A percentile compares a stretch with the other conserved stretches of the same genome.
Evolutionary conservation across 2,113 vertebrate genomes (phyloP).

Genomic region (Cettia cetti): DNA sequence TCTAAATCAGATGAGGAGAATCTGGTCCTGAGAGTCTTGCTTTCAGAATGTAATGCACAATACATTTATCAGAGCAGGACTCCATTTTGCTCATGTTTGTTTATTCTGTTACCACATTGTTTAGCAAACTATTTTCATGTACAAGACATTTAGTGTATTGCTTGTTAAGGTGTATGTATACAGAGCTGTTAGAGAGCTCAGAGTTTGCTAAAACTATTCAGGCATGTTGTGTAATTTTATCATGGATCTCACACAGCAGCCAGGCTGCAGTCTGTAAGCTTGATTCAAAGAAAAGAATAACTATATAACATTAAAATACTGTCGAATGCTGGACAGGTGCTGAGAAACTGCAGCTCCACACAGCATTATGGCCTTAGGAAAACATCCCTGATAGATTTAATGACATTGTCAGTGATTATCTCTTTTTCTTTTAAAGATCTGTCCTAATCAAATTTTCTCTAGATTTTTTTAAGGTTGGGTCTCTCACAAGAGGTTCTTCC

Average conservation of each 20-base stretch:
- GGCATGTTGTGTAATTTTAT: background rate
- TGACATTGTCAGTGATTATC: background rate
- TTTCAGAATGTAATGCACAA: background rate
- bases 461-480: background rate
- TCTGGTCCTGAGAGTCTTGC: background rate
- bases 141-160: background rate
- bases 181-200: background rate
- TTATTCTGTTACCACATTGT: background rate
- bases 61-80: background rate
- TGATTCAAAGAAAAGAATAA: background rate
- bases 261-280: background rate
- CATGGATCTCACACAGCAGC: background rate
- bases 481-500: background rate
- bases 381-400: background rate
- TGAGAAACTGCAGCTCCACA: background rate
- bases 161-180: background rate
- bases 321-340: background rate
- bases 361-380: background rate
- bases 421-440: background rate
- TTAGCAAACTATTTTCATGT: background rate
- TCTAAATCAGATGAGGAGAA: background rate
- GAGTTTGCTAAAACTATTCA: background rate
- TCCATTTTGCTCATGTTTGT: conserved; percentile 10
- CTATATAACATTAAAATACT: background rate
- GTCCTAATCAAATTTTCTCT: background rate